Base-by-base conservation (phyloP, 2,797 vertebrate genomes). In the Gadopsis marmoratus region DNA sequence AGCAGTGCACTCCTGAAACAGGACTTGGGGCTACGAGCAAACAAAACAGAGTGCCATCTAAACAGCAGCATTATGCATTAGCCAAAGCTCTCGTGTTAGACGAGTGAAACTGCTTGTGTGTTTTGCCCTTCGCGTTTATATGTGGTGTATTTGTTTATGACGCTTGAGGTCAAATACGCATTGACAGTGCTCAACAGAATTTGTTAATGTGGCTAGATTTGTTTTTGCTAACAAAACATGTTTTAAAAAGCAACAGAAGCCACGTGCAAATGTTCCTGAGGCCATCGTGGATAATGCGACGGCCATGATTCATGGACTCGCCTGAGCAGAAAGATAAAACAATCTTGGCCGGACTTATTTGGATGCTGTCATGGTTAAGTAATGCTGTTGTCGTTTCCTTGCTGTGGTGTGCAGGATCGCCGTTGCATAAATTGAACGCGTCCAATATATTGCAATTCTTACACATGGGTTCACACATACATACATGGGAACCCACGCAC, bases 301-400 rank as follows among this genome's bases (percentile, higher is more conserved):
- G 29, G 60, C 54, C 54, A 2, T 48, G 85, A 87, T 74, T 84
- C 71, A 56, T 12, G 47, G 54, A 79, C 76, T 77, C 83, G 84
- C 71, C 59, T 75, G 60, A 68, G 74, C 70, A 82, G 65, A 47
- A 23, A 69, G 82, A 79, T 48, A 21, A 89, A 77, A 58, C 12
- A 53, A 7, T 33, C 60, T 19, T 9, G 48, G 74, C 43, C 7
- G 4, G 67, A 74, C 76, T 78, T 64, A 90, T 93, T 93, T 93
- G 89, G 85, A 79, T 89, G 81, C 70, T 39, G 81, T 87, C 89
- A 83, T 19, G 84, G 80, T 78, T 76, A 72, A 33, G 63, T 76
- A 29, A 69, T 7, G 74, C 66, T 51, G 56, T 14, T 19, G 53
- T 68, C 82, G 33, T 75, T 76, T 77, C 69, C 76, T 68, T 17